Conservation (phyloP, 2,797 vertebrate genomes). For the Coracias cyanogaster region DNA sequence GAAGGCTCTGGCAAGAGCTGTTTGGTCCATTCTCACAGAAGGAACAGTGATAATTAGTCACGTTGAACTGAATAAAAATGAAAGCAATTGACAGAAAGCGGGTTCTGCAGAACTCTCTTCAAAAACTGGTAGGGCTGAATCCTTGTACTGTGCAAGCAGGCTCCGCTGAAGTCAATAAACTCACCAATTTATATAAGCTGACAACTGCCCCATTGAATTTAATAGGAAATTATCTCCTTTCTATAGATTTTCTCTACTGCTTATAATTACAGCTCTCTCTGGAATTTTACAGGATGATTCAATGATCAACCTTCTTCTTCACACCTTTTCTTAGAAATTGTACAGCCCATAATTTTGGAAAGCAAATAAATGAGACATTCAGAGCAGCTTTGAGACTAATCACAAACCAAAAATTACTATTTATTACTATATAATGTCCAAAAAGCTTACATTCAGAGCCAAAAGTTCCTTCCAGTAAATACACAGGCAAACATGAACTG, state of each 20-base stretch:
- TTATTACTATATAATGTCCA: neutral
- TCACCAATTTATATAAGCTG: neutral
- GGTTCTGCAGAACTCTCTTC: neutral
- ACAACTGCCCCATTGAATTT: slow-evolving; percentile 20
- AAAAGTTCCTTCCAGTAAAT: neutral
- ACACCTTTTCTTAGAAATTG: neutral
- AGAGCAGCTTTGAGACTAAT: neutral
- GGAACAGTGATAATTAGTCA: slow-evolving; percentile 28
- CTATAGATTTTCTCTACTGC: slow-evolving; percentile 8
- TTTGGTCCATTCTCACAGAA: slow-evolving; percentile 10
- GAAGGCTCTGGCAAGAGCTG: neutral
- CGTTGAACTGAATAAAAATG: neutral
- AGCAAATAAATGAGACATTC: neutral
- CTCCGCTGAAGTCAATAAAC: neutral
- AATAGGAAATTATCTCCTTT: slow-evolving; percentile 39
- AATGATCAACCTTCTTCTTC: neutral
- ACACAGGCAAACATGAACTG: fast-evolving
- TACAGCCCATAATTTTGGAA: neutral
- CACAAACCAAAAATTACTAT: neutral
- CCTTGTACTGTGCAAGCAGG: neutral
- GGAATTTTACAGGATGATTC: neutral
- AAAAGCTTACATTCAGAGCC: neutral
- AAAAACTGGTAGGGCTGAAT: neutral
- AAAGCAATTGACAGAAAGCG: neutral
- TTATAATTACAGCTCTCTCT: slow-evolving; percentile 16